phyloP scores from a whole-genome alignment of 2,113 vertebrate species.

The Megatriorchis doriae region DNA sequence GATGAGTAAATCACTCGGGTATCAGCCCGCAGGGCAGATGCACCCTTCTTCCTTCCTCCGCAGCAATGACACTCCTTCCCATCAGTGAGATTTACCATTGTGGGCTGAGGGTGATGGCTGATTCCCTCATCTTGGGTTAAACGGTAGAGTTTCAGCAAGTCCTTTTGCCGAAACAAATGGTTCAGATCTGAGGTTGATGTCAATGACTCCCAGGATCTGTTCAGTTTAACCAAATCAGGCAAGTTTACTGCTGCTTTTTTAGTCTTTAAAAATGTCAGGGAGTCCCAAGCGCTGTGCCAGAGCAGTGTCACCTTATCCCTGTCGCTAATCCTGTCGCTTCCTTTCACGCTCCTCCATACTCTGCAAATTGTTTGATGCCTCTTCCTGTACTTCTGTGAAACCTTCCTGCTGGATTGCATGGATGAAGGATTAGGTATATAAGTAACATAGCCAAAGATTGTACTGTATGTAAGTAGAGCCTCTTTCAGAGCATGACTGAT shows the following conservation, averaged over 20 bases:
- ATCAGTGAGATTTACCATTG: background rate
- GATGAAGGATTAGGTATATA: background rate
- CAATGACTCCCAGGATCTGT: background rate
- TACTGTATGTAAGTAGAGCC: background rate
- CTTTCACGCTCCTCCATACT: background rate
- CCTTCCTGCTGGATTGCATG: slow-evolving; percentile 24
- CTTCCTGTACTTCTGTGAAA: background rate
- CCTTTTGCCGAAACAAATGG: background rate
- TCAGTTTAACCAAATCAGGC: background rate
- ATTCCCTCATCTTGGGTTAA: background rate
- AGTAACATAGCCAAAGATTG: background rate
- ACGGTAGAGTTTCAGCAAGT: background rate
- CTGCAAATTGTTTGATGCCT: background rate
- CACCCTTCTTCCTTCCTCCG: background rate
- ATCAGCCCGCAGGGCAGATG: accelerated
- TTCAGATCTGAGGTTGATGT: background rate
- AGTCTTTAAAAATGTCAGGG: background rate
- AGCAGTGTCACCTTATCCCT: background rate
- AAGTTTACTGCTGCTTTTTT: background rate
- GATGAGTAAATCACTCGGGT: accelerated
- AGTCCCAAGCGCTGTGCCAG: background rate
- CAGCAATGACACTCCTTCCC: background rate
- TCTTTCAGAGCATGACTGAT: slow-evolving; percentile 11
- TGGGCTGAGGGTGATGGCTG: too few species aligned
- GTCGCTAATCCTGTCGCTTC: slow-evolving; percentile 35